These are phyloP conservation scores for Plestiodon gilberti DNA, from an alignment of 2,113 vertebrate genomes.

Conservation along the genomic window DNA sequence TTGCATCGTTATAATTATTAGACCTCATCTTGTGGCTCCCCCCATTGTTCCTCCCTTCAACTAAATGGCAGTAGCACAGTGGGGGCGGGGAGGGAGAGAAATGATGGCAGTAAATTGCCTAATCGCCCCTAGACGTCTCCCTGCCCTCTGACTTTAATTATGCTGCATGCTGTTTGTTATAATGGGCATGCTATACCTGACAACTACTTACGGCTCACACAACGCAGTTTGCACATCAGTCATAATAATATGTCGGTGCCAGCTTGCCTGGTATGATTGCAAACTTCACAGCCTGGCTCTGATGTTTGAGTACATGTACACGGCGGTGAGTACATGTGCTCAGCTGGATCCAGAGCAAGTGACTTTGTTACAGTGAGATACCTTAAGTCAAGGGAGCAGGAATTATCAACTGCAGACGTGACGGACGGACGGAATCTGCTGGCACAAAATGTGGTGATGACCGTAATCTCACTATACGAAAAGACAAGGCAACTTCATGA, in stretches of 20 bases:
- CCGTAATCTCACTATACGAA: neutral
- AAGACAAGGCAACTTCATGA: neutral
- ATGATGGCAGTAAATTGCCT: conserved; percentile 60
- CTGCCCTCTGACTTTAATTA: conserved; percentile 66
- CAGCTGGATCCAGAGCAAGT: neutral
- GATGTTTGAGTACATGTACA: no score
- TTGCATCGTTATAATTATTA: neutral
- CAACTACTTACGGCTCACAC: conserved; percentile 41
- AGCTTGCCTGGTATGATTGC: neutral
- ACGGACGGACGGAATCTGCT: neutral
- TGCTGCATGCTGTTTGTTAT: conserved; percentile 47
- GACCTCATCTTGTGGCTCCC: conserved; percentile 36
- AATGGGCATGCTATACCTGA: conserved; percentile 42
- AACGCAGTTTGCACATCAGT: neutral
- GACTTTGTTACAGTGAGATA: neutral
- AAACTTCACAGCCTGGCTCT: neutral
- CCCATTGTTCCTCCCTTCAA: conserved; percentile 45
- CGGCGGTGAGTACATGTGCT: neutral
- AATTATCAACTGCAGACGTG: neutral
- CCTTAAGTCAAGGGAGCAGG: neutral
- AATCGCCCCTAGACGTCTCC: conserved; percentile 48
- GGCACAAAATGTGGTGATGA: no score
- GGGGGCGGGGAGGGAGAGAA: neutral
- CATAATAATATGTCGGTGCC: neutral
- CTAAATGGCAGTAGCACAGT: conserved; percentile 28